Conservation (phyloP, 2,797 vertebrate genomes). For the Notolabrus celidotus region DNA sequence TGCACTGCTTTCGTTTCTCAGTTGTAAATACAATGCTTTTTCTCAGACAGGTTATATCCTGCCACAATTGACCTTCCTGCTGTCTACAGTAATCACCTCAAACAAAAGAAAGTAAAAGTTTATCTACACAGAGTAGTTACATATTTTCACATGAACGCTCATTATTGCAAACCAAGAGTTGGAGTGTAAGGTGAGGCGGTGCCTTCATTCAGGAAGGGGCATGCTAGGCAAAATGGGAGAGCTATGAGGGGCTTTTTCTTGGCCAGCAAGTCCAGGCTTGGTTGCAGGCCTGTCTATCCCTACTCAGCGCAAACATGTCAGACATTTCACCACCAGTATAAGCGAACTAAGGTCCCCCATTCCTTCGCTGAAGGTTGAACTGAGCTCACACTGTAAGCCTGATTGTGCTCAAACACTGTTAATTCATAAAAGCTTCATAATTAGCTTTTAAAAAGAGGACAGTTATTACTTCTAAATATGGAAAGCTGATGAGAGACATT, state of each 20-base stretch:
- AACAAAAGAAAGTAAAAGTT: slow-evolving; percentile 11
- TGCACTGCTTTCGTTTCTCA: slow-evolving; percentile 1
- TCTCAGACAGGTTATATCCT: background rate
- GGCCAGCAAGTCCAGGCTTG: slow-evolving; percentile 85
- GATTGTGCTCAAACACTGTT: slow-evolving; percentile 42
- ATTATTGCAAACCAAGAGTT: slow-evolving; percentile 22
- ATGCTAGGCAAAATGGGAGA: slow-evolving; percentile 68
- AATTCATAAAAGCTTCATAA: slow-evolving; percentile 62
- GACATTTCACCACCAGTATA: slow-evolving; percentile 80
- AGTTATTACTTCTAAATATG: slow-evolving; percentile 60
- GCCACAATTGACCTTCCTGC: slow-evolving; percentile 3
- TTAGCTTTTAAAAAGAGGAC: slow-evolving; percentile 48
- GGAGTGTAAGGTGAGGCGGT: slow-evolving; percentile 35
- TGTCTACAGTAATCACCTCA: slow-evolving; percentile 3
- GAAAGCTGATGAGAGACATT: slow-evolving; percentile 54
- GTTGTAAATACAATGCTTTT: slow-evolving; percentile 4
- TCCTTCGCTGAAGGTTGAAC: slow-evolving; percentile 60
- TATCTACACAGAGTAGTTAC: background rate
- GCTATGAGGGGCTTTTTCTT: slow-evolving; percentile 80
- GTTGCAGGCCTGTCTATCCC: slow-evolving; percentile 79
- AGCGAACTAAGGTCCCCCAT: slow-evolving; percentile 51
- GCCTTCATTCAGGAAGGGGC: slow-evolving; percentile 67
- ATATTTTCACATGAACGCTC: slow-evolving; percentile 23
- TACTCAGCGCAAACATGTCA: slow-evolving; percentile 82
- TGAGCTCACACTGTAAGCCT: slow-evolving; percentile 45